Base-by-base conservation (phyloP, 1,140 invertebrate genomes). In the Aradophagus sp. region DNA sequence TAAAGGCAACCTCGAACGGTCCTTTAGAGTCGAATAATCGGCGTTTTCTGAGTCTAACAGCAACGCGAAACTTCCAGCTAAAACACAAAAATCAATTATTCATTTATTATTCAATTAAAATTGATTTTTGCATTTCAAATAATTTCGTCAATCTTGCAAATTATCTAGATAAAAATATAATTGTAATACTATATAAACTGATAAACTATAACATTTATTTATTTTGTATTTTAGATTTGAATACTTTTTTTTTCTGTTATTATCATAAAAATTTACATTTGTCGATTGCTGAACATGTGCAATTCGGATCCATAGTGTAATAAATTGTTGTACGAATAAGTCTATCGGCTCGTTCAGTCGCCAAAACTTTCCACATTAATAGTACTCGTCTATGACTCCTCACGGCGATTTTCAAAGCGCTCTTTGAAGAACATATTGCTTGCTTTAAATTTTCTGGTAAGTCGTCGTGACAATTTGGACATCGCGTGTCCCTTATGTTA, bases 401-500 rank as follows among this genome's bases (percentile, higher is more conserved):
- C 4, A 85, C 76, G 0, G 80, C 82, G 3, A 81, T 77, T 67
- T 84, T 86, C 11, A 81, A 48, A 2, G 71, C 72, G 44, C 73
- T 80, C 5, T 52, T 76, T 2, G 84, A 72, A 3, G 69, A 75
- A 45, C 84, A 86, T 47, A 78, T 81, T 10, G 80, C 29, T 8
- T 81, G 53, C 1, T 74, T 76, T 8, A 84, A 70, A 26, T 86
- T 74, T 8, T 41, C 19, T 1, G 83, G 82, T 14, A 83, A 56
- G 17, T 75, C 63, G 7, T 82, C 76, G 13, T 58, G 53, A 55
- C 84, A 86, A 13, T 77, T 53, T 13, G 84, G 83, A 65, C 84
- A 86, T 16, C 35, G 44, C 3, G 14, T 19, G 5, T 65, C 41
- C 6, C 27, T 27, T 14, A 29, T 19, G n/a, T 50, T 32, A 56